These are phyloP conservation scores for Urocynchramus pylzowi DNA, from an alignment of 2,113 vertebrate species.

Conservation along the genomic window DNA sequence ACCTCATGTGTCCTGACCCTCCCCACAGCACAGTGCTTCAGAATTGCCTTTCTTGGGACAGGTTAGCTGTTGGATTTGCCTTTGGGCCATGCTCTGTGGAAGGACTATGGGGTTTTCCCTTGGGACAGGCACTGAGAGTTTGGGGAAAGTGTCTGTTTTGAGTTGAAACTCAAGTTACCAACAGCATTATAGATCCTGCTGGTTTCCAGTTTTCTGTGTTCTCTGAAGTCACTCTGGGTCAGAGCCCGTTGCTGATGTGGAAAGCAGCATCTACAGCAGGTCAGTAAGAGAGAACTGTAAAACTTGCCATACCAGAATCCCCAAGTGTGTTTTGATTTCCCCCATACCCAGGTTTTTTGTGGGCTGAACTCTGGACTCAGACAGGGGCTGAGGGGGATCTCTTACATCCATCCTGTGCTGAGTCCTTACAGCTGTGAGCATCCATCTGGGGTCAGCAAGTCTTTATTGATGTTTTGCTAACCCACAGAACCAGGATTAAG, in stretches of 20 bases:
- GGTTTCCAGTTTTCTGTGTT: not conserved
- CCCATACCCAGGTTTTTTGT: not conserved
- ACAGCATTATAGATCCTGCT: not conserved
- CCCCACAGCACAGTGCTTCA: not conserved
- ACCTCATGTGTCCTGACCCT: not conserved
- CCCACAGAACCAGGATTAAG: not conserved
- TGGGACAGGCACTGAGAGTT: not conserved
- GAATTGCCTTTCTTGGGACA: not conserved
- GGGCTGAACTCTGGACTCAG: not conserved
- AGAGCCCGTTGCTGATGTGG: not conserved
- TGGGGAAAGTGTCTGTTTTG: rapidly evolving
- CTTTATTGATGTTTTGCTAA: not conserved
- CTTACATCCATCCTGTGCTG: rapidly evolving
- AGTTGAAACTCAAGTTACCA: not conserved
- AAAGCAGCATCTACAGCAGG: not conserved
- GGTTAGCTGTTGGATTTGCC: not conserved
- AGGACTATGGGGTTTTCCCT: not conserved
- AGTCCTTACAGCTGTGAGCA: not conserved
- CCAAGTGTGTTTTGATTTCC: not conserved
- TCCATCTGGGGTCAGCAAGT: not conserved
- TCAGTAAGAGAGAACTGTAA: not conserved
- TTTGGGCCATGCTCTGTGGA: not conserved
- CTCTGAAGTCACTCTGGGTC: not conserved
- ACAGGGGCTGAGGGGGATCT: too few species aligned
- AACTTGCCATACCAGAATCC: not conserved